A percentile compares a stretch with the other conserved stretches of the same genome.
Evolutionary conservation across 2,797 vertebrate species (phyloP).

Genomic region (Prunella strophiata): DNA sequence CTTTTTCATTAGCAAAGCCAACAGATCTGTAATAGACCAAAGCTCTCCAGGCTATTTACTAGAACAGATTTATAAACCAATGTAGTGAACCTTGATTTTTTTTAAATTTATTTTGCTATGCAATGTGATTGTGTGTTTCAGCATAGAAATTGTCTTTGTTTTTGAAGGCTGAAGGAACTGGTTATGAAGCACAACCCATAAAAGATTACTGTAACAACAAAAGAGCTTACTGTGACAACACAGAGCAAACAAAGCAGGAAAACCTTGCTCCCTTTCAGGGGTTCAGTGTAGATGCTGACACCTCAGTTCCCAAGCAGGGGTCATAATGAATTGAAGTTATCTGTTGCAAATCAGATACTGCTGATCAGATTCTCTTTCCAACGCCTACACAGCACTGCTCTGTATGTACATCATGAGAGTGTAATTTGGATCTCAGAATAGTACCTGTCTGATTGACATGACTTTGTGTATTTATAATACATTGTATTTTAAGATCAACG

Average conservation of each 20-base stretch:
- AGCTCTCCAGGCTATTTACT: neutral
- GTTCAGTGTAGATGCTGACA: neutral
- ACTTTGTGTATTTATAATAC: neutral
- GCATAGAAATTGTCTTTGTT: neutral
- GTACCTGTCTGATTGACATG: conserved; percentile 1
- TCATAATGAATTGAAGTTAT: neutral
- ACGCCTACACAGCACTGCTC: neutral
- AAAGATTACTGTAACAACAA: conserved; percentile 5
- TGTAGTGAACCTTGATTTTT: neutral
- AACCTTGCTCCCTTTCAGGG: neutral
- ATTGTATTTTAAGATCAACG: conserved; percentile 1
- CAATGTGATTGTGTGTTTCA: neutral
- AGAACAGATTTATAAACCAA: neutral
- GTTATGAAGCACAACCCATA: neutral
- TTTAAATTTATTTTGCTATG: neutral
- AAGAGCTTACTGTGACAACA: neutral
- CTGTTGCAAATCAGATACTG: neutral
- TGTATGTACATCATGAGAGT: neutral
- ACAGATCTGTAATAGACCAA: neutral
- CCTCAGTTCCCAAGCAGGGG: neutral
- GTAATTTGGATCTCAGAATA: neutral
- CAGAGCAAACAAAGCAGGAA: neutral
- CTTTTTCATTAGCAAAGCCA: neutral
- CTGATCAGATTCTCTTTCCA: neutral
- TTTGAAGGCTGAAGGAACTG: conserved; percentile 1